Evolutionary conservation across 2,113 vertebrate species (phyloP).

Genomic region (Tamias sibiricus): DNA sequence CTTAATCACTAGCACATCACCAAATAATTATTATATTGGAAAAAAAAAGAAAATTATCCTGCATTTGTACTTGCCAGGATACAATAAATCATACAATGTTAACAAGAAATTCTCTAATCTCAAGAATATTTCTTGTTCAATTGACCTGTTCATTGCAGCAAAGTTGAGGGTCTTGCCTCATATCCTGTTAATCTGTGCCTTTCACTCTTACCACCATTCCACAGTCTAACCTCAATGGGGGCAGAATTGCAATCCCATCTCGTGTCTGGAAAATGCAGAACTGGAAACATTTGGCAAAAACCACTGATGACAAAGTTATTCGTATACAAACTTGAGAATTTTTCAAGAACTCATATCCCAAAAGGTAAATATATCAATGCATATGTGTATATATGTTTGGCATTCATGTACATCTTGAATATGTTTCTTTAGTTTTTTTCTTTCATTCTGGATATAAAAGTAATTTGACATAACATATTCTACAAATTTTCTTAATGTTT

Average conservation of each 20-base stretch:
- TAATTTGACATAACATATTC: neutral
- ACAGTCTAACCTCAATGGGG: neutral
- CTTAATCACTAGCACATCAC: neutral
- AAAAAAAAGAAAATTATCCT: neutral
- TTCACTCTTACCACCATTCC: too few species aligned
- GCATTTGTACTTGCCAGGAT: neutral
- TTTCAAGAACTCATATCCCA: neutral
- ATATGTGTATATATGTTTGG: neutral
- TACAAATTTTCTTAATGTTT: neutral
- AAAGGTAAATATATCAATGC: neutral
- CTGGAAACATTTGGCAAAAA: neutral
- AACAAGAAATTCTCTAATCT: neutral
- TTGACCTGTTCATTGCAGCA: neutral
- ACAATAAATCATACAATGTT: neutral
- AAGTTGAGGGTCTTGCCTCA: neutral
- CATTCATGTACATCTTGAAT: neutral
- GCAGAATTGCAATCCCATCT: neutral
- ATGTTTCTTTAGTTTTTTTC: neutral
- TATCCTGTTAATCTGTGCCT: neutral
- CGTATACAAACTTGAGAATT: neutral
- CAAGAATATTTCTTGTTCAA: neutral
- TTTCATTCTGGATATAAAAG: neutral
- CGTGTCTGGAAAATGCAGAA: neutral
- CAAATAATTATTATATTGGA: neutral
- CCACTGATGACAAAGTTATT: neutral